Base-by-base conservation (phyloP, 30 jellyfish, hydroid and myxozoan genomes). In the Turritopsis rubra region DNA sequence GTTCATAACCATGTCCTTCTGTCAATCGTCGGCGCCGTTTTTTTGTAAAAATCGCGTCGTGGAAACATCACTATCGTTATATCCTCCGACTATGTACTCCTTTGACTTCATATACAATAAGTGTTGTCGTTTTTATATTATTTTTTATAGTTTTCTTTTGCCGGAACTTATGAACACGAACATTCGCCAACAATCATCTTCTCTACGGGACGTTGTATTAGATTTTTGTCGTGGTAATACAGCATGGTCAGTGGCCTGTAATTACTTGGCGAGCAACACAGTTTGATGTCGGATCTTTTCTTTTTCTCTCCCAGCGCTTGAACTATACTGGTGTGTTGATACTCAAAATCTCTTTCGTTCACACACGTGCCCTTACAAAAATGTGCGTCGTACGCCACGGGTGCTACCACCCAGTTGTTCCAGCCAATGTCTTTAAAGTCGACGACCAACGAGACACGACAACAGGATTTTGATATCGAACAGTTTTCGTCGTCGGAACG, bases 401-500 rank as follows among this genome's bases (percentile, higher is more conserved):
- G 77, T 8, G 77, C 28, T 22, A 7, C 21, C 77, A 68, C 77
- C 77, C 77, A 68, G 77, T 68, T 27, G 8, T 68, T 22, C 77
- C 77, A 68, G 77, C 77, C 77, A 19, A 68, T 68, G 16, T 68
- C 22, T 68, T 68, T 68, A 68, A 68, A 68, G 77, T 68, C 30
- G 30, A 68, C 30, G 30, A 68, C 77, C 9, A 68, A 68, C 1
- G 28, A 23, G 16, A 27, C 77, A 9, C 77, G 77, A 27, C 77
- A 68, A 27, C 77, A 68, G 31, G 77, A 23, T 9, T 27, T 68
- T 0, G 9, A n/a, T 9, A 17, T 9, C 4, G 77, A n/a, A 27
- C 77, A 68, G 30, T 68, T 68, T 22, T 68, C 77, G 23, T 68
- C 77, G 17, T 23, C 77, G 30, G 77, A 68, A 27, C 77, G 77